phyloP scores from a whole-genome alignment of 2,888 invertebrate species.

The Drosophila lacicola region DNA sequence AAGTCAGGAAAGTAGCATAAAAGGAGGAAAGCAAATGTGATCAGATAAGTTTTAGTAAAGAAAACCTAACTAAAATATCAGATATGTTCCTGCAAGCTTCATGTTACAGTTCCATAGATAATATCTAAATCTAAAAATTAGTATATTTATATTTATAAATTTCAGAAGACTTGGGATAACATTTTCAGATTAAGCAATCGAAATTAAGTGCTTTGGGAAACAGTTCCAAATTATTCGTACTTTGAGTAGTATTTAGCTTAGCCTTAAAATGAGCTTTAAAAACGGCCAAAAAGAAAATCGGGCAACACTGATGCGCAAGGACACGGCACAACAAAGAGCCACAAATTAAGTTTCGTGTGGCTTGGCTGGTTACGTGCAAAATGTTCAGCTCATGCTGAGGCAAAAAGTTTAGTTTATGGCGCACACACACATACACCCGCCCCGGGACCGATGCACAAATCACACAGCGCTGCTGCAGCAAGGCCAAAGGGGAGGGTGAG shows the following conservation, averaged over 20 bases:
- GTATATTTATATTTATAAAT: too few relatives aligned
- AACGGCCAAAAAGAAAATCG: slow-evolving; percentile 13
- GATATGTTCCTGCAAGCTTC: too few relatives aligned
- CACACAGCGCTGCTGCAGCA: slow-evolving; percentile 27
- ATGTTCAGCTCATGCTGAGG: slow-evolving; percentile 45
- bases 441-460: slow-evolving; percentile 35
- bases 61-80: too few relatives aligned
- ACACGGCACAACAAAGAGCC: slow-evolving; percentile 51
- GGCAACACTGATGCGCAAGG: slow-evolving; percentile 47
- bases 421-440: neutral
- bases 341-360: slow-evolving; percentile 76
- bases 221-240: neutral
- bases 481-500: neutral
- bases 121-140: too few relatives aligned
- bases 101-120: too few relatives aligned
- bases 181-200: too few relatives aligned
- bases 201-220: neutral
- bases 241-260: neutral
- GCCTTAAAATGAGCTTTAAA: neutral
- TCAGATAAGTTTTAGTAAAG: too few relatives aligned
- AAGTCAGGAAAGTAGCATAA: neutral
- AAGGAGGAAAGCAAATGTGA: neutral
- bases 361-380: slow-evolving; percentile 52
- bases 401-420: slow-evolving; percentile 69
- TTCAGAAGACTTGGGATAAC: too few relatives aligned